These are phyloP conservation scores for Drosophila kuntzei DNA, from an alignment of 2,888 invertebrate species.

Conservation along the genomic window DNA sequence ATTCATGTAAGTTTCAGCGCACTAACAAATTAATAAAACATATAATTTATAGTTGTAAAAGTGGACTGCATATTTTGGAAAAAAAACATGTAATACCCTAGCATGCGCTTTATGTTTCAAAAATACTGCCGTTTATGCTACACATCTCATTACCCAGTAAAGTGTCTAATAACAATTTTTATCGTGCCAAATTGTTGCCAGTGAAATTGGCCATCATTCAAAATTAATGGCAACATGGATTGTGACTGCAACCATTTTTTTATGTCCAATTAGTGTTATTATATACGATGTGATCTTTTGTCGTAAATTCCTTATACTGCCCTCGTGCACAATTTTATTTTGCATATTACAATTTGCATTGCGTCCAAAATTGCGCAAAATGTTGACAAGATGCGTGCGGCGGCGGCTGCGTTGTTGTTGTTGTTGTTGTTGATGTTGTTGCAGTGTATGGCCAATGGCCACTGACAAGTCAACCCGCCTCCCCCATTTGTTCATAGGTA, in stretches of 20 bases:
- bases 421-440: slow-evolving; percentile 10
- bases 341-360: slow-evolving; percentile 47
- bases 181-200: not conserved
- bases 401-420: slow-evolving; percentile 6
- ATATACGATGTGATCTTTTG: not conserved
- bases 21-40: too few species aligned
- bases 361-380: slow-evolving; percentile 52
- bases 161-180: slow-evolving; percentile 11
- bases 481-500: slow-evolving; percentile 10
- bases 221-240: slow-evolving; percentile 1
- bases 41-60: not conserved
- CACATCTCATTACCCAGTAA: not conserved
- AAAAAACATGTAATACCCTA: not conserved
- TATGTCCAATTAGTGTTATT: slow-evolving; percentile 8
- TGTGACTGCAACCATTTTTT: slow-evolving; percentile 5
- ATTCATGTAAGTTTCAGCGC: too few species aligned
- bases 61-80: not conserved
- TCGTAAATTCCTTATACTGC: not conserved
- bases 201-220: slow-evolving; percentile 1
- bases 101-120: not conserved
- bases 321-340: slow-evolving; percentile 22
- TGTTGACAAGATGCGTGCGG: slow-evolving; percentile 58
- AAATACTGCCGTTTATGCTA: not conserved
- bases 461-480: slow-evolving; percentile 2
- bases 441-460: slow-evolving; percentile 27